A percentile compares a stretch with the other conserved stretches of the same genome.
Evolutionary conservation across 1,140 invertebrate genomes (phyloP).

Genomic region (Drosophila bocqueti): DNA sequence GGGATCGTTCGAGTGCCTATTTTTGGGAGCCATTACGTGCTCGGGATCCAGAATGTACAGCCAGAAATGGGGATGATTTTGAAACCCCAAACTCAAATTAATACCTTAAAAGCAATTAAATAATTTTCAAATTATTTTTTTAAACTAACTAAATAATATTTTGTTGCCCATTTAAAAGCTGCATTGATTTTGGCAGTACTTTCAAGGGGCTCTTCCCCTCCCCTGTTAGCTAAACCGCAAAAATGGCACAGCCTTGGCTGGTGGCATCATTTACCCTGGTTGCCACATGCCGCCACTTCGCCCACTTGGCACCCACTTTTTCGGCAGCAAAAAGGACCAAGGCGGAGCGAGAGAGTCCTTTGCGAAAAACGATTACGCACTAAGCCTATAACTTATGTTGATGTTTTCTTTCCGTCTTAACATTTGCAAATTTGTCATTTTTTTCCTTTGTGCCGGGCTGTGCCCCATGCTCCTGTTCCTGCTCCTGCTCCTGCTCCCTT

Average conservation of each 20-base stretch:
- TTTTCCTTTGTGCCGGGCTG: conserved; percentile 39
- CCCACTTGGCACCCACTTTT: conserved; percentile 5
- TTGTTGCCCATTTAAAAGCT: not conserved
- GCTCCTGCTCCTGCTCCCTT: not conserved
- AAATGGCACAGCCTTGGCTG: conserved; percentile 1
- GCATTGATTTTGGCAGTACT: not conserved
- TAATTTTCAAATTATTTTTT: not conserved
- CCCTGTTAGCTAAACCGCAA: conserved; percentile 11
- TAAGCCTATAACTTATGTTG: conserved; percentile 83
- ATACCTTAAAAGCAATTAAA: not conserved
- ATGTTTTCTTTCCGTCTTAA: conserved; percentile 83
- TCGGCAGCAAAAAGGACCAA: conserved; percentile 10
- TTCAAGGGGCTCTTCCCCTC: not conserved
- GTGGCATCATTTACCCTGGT: conserved; percentile 28
- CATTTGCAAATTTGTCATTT: conserved; percentile 84
- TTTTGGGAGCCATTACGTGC: conserved; percentile 1
- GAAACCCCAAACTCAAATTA: not conserved
- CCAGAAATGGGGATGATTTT: not conserved
- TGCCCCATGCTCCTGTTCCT: not conserved
- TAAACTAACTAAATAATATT: no score
- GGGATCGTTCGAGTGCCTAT: conserved; percentile 17
- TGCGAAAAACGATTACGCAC: conserved; percentile 81
- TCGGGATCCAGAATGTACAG: not conserved
- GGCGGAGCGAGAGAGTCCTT: conserved; percentile 9
- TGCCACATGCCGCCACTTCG: conserved; percentile 25